phyloP scores from a whole-genome alignment of 1,140 invertebrate genomes.

The Microplitis demolitor region DNA sequence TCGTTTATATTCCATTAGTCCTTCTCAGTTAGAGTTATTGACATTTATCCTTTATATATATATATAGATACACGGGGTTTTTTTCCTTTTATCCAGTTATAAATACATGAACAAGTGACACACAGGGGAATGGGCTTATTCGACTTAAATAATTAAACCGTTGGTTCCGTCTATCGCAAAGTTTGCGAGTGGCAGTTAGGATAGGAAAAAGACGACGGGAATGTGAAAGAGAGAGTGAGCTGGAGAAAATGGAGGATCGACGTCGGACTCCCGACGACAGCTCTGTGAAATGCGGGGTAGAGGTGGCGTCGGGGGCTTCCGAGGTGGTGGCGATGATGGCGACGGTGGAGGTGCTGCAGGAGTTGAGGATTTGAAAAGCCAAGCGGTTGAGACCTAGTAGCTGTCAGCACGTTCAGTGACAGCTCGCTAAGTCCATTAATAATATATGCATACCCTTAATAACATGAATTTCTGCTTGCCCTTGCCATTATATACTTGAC shows the following conservation, averaged over 20 bases:
- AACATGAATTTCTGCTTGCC: background rate
- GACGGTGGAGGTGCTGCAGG: background rate
- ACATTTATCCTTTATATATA: no score
- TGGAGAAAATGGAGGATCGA: background rate
- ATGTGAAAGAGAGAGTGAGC: background rate
- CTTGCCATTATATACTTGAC: no score
- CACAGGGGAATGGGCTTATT: background rate
- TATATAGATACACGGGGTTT: no score
- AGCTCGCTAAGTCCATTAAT: slow-evolving; percentile 1
- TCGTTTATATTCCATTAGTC: no score
- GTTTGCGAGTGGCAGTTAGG: background rate
- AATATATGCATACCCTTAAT: slow-evolving; percentile 1
- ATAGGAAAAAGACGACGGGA: background rate
- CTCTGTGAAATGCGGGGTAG: background rate
- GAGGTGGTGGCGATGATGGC: background rate
- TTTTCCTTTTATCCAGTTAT: background rate
- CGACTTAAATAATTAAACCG: background rate
- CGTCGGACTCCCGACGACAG: background rate
- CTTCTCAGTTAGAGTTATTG: no score
- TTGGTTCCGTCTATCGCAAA: background rate
- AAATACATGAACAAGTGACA: background rate
- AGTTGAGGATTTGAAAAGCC: background rate
- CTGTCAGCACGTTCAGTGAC: background rate
- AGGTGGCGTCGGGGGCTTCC: no score
- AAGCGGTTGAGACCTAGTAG: background rate